These are phyloP conservation scores for Psittacula echo DNA, from an alignment of 2,797 vertebrate species.

Conservation along the genomic window DNA sequence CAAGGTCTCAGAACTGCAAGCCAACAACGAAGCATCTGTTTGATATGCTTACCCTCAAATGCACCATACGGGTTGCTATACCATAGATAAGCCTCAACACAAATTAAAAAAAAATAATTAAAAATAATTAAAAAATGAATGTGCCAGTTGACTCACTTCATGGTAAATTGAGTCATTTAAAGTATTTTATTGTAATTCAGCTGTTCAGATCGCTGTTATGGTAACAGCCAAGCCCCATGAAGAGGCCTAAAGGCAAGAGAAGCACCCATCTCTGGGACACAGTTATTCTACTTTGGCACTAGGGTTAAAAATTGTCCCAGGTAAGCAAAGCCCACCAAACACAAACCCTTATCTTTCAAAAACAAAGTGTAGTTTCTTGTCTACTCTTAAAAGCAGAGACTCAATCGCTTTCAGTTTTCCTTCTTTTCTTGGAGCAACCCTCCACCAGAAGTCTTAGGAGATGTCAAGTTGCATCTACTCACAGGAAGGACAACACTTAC, in stretches of 20 bases:
- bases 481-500: not conserved
- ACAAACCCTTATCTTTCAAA: not conserved
- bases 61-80: not conserved
- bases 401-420: not conserved
- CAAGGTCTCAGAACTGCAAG: not conserved
- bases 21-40: not conserved
- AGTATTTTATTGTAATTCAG: not conserved
- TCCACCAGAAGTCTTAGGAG: not conserved
- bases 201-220: not conserved
- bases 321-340: not conserved
- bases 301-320: not conserved
- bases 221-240: not conserved
- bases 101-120: not conserved
- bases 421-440: not conserved
- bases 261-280: not conserved
- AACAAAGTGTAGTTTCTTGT: not conserved
- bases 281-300: not conserved
- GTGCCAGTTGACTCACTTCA: not conserved
- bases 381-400: not conserved
- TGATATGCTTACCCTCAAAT: not conserved
- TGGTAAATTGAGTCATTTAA: not conserved
- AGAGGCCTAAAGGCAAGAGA: not conserved
- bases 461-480: not conserved
- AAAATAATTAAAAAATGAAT: not conserved
- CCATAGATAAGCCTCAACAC: not conserved